These are phyloP conservation scores for Nothocercus julius DNA, from an alignment of 2,113 vertebrate genomes.

Conservation along the genomic window DNA sequence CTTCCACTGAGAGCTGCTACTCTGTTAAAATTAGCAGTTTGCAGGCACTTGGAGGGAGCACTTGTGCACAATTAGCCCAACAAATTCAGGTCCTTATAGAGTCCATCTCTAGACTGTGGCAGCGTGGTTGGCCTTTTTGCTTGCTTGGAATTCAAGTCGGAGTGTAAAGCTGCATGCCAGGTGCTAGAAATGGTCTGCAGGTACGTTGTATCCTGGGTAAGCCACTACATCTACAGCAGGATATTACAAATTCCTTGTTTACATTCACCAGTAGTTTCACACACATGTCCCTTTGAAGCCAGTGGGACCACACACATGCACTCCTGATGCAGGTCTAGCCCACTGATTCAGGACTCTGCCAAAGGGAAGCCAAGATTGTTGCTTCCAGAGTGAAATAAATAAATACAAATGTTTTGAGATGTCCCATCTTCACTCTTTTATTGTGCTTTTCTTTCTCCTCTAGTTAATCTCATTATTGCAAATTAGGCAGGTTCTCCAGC, in stretches of 20 bases:
- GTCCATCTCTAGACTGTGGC: not conserved
- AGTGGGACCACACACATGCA: not conserved
- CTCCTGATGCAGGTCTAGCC: not conserved
- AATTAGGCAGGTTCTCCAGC: slow-evolving; percentile 29
- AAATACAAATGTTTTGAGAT: not conserved
- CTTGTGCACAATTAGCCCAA: slow-evolving; percentile 30
- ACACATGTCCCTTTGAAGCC: not conserved
- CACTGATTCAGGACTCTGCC: not conserved
- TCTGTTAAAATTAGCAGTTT: slow-evolving; percentile 51
- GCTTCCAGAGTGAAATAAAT: not conserved
- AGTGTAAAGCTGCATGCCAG: not conserved
- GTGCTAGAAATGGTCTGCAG: not conserved
- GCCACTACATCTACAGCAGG: not conserved
- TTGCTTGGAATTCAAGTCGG: not conserved
- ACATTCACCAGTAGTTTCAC: fast-evolving
- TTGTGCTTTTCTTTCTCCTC: not conserved
- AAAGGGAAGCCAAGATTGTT: not conserved
- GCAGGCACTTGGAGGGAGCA: slow-evolving; percentile 32
- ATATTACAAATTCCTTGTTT: not conserved
- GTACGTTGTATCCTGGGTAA: fast-evolving
- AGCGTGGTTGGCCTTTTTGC: not conserved
- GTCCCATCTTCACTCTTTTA: not conserved
- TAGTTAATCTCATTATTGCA: slow-evolving; percentile 48
- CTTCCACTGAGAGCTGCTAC: slow-evolving; percentile 17
- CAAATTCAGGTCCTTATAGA: slow-evolving; percentile 29